Percentiles rank a stretch among this genome's conserved stretches.
Evolutionary conservation across 1,140 invertebrate species (phyloP).

Genomic region (Hermetia illucens): DNA sequence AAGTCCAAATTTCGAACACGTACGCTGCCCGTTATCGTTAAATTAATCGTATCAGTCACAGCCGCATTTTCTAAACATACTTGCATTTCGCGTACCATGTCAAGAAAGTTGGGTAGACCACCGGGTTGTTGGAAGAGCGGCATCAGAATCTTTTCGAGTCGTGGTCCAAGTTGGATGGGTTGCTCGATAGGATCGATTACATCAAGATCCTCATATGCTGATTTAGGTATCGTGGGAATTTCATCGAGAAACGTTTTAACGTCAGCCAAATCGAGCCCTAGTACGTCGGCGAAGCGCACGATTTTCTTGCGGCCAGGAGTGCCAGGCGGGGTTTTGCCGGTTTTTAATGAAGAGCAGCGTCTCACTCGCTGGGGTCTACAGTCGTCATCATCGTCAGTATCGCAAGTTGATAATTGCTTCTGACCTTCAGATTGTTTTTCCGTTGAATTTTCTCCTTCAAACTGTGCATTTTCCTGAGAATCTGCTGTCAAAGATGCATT

Average conservation of each 20-base stretch:
- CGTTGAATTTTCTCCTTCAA: background rate
- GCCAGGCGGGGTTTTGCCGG: constrained; percentile 79
- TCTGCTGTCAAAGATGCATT: background rate
- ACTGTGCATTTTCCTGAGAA: background rate
- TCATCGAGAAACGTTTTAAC: constrained; percentile 81
- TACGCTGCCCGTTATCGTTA: constrained; percentile 72
- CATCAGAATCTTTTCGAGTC: constrained; percentile 41
- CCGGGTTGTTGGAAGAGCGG: constrained; percentile 75
- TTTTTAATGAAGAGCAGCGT: constrained; percentile 75
- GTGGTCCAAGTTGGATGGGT: constrained; percentile 31
- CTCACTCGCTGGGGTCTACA: constrained; percentile 47
- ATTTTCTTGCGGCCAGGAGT: constrained; percentile 85
- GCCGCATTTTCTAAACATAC: constrained; percentile 77
- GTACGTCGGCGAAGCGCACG: constrained; percentile 85
- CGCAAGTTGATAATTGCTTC: constrained; percentile 1
- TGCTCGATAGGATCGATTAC: constrained; percentile 30
- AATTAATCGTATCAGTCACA: constrained; percentile 50
- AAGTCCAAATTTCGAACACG: constrained; percentile 82
- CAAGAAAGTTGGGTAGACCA: constrained; percentile 58
- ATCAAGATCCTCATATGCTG: constrained; percentile 60
- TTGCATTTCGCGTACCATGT: constrained; percentile 50
- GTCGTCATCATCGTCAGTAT: constrained; percentile 29
- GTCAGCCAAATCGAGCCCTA: constrained; percentile 84
- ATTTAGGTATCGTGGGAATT: constrained; percentile 73
- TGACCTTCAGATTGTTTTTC: background rate